These are phyloP conservation scores for Aricia agestis DNA, from an alignment of 1,140 invertebrate genomes.

Conservation along the genomic window DNA sequence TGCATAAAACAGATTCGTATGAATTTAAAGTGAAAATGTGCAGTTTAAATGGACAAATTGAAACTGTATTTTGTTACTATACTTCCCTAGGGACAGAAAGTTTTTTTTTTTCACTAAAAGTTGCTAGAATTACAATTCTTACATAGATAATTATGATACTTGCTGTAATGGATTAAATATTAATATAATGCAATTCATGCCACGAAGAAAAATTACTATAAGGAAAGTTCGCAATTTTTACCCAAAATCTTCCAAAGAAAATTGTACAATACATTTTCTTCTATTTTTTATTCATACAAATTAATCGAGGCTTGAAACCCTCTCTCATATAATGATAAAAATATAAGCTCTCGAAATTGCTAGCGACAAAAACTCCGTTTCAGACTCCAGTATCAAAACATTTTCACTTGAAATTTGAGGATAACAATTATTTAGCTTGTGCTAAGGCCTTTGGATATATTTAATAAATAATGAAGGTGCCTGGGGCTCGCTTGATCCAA, in stretches of 20 bases:
- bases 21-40: conserved; percentile 14
- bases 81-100: not conserved
- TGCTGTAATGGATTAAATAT: too few species aligned
- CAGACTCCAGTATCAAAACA: not conserved
- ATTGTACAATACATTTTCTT: too few species aligned
- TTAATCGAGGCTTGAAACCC: not conserved
- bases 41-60: conserved; percentile 1
- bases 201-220: too few species aligned
- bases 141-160: too few species aligned
- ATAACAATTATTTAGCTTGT: conserved; percentile 61
- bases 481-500: conserved; percentile 34
- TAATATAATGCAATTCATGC: too few species aligned
- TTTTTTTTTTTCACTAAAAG: not conserved
- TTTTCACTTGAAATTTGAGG: conserved; percentile 15
- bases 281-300: too few species aligned
- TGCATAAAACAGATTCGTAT: conserved; percentile 8
- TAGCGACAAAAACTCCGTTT: not conserved
- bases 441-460: conserved; percentile 51
- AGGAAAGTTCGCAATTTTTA: too few species aligned
- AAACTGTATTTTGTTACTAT: not conserved
- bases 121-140: too few species aligned
- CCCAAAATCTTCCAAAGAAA: too few species aligned
- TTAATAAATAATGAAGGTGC: conserved; percentile 66
- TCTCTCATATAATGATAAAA: not conserved
- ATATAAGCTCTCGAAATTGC: not conserved